A percentile compares a stretch with the other conserved stretches of the same genome.
These are phyloP conservation scores for Phocoena sinus DNA, from an alignment of 2,113 vertebrate species.

Conservation along the genomic window DNA sequence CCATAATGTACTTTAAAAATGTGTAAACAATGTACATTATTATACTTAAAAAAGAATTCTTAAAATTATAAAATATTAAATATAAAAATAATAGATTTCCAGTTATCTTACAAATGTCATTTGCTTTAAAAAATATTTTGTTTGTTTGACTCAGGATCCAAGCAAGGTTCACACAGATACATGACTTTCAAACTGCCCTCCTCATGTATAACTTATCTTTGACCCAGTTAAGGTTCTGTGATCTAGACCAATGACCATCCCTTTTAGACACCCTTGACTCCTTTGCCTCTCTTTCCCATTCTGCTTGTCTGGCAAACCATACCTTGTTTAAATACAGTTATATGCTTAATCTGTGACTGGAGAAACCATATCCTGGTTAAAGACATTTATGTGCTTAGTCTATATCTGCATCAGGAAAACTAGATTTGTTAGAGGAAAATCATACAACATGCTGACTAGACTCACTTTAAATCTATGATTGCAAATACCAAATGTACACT, in stretches of 20 bases:
- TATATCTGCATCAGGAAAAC: not conserved
- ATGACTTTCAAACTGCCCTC: not conserved
- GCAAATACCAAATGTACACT: not conserved
- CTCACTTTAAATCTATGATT: not conserved
- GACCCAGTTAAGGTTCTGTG: not conserved
- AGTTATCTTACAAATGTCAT: not conserved
- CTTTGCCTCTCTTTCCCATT: not conserved
- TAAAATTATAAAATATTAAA: conserved; percentile 29
- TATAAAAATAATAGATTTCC: not conserved
- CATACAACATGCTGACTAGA: not conserved
- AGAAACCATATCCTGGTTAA: conserved; percentile 5
- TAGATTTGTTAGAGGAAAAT: conserved; percentile 15
- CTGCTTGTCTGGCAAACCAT: not conserved
- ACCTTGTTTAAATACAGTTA: conserved; percentile 13
- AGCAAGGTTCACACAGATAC: not conserved
- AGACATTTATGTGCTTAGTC: not conserved
- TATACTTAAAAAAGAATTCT: not conserved
- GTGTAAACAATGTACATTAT: not conserved
- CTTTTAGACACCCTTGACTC: not conserved
- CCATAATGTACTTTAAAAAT: not conserved
- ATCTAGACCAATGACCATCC: not conserved
- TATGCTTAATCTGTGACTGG: not conserved
- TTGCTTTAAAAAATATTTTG: not conserved
- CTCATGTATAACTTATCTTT: not conserved
- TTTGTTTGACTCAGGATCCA: not conserved